Evolutionary conservation across 92 coral and sea anemone species (phyloP), one percentile per base, ranked within the genome.

Genomic region (Epizoanthus scotinus): DNA sequence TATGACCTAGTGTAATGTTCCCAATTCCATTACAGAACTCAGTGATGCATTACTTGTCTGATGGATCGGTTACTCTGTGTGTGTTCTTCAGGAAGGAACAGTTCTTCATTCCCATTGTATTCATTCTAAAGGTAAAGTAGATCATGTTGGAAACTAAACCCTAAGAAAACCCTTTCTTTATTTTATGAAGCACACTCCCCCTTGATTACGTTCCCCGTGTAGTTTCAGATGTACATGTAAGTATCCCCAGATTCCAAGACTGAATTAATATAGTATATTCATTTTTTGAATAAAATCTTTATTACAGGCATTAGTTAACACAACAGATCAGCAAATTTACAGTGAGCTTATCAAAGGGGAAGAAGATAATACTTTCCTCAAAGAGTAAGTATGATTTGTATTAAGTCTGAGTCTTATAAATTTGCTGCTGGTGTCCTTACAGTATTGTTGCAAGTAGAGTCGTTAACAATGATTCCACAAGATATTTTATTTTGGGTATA

Each of bases 321-420:
- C 90, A 61, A 95, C 98, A 66, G 98, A 95, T 71, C 98, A 95
- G 67, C 91, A 95, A 60, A 93, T 95, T 79, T 95, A 93, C 63
- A 64, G 85, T 55, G 98, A 95, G 44, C 88, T 95, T 17, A 90
- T 91, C 17, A 94, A 88, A 60, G 95, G 95, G 52, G 98, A 95
- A 67, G 98, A 93, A 70, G 89, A 91, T 61, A 93, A 95, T 36
- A 83, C 88, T 15, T 95, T 84, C 69, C 85, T 92, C 5, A 95
- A 93, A 91, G 98, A 95, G 98, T 95, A 81, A 93, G 98, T 60
- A 60, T 14, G 28, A 60, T 24, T 60, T 12, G 13, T 8, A 13
- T 47, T 8, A 10, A 47, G 52, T 15, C 52, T 47, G 13, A 15
- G 52, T 47, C 52, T 47, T 10, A 44, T 44, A 44, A 47, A 9